Evolutionary conservation across 2,888 invertebrate genomes (phyloP), one percentile per base, ranked within the genome.

Genomic region (Sclerodermus sp.): DNA sequence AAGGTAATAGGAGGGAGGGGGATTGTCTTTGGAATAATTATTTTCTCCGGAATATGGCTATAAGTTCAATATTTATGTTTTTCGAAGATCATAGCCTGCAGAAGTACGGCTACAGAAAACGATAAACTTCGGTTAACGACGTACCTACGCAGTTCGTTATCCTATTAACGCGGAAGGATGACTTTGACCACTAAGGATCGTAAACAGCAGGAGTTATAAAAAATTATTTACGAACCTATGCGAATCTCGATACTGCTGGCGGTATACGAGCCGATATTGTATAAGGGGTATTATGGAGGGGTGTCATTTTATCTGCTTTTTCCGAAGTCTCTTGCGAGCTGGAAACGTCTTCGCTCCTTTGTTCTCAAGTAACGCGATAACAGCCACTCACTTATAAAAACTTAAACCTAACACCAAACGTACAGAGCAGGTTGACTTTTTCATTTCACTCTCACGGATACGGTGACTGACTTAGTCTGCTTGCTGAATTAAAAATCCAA

Each of bases 301-400:
- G 4, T 23, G 23, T 23, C 23, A 23, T 23, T 23, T 23, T 23
- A 23, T 23, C n/a, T n/a, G n/a, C n/a, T n/a, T n/a, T n/a, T n/a
- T n/a, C n/a, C n/a, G n/a, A n/a, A n/a, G n/a, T n/a, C n/a, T n/a
- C n/a, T n/a, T n/a, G n/a, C n/a, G n/a, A n/a, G n/a, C n/a, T n/a
- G n/a, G n/a, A n/a, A 42, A 47, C 36, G 40, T 31, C 31, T 6
- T 31, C 31, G 6, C 42, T 51, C 44, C 44, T 41, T 18, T 42
- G 46, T 15, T 23, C 10, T 40, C 41, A 46, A 49, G 46, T 57
- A 66, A 63, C 58, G 66, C 57, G 66, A 67, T 69, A 66, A 66
- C 56, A 58, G 58, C 48, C 58, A 60, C 64, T 63, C 55, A 57
- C 60, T 67, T 62, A 62, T 68, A 67, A 69, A 67, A 62, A 64